Evolutionary conservation across 1,140 invertebrate genomes (phyloP).

Genomic region (Apis dorsata): DNA sequence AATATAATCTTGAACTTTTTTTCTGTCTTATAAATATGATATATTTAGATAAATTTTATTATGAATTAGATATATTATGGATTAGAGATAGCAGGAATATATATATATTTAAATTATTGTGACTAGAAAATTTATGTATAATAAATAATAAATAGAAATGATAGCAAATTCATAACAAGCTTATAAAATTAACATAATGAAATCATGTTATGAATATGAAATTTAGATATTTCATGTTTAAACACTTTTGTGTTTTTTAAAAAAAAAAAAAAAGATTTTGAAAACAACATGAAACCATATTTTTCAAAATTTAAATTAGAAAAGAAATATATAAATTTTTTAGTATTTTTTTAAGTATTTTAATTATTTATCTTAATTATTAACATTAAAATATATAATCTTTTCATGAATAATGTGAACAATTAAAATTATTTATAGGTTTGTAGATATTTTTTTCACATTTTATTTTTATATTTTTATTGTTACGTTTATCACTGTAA

Average conservation of each 20-base stretch:
- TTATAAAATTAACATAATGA: not conserved
- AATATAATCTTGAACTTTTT: too few relatives aligned
- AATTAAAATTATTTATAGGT: slow-evolving; percentile 4
- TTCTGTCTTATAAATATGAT: too few relatives aligned
- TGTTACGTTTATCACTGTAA: not conserved
- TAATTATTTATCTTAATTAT: not conserved
- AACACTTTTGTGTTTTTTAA: not conserved
- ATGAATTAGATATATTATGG: too few relatives aligned
- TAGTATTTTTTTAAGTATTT: not conserved
- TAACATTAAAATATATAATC: not conserved
- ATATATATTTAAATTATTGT: too few relatives aligned
- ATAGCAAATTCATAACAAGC: not conserved
- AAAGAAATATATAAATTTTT: not conserved
- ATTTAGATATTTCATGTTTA: not conserved
- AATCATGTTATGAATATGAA: too few relatives aligned
- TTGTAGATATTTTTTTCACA: not conserved
- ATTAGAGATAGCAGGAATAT: too few relatives aligned
- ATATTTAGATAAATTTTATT: too few relatives aligned
- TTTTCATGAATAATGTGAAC: not conserved
- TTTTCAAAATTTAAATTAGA: too few relatives aligned
- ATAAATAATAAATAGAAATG: not conserved
- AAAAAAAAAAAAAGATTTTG: not conserved
- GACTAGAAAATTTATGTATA: not conserved
- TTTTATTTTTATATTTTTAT: not conserved
- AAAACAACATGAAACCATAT: not conserved